Evolutionary conservation across 2,113 vertebrate genomes (phyloP).

Genomic region (Pelodiscus sinensis): DNA sequence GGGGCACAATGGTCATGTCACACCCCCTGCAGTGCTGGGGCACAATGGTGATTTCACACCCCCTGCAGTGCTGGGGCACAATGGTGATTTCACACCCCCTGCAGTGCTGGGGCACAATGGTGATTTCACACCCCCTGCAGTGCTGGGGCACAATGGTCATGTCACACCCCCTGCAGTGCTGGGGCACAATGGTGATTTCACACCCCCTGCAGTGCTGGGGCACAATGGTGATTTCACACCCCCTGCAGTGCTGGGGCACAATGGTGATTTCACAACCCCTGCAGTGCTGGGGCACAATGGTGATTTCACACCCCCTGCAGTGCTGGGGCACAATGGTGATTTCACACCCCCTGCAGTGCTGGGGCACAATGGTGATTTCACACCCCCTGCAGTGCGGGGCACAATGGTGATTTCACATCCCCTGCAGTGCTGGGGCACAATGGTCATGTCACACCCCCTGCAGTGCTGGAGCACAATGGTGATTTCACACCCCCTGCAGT

Average conservation of each 20-base stretch:
- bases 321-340: slow-evolving; percentile 7
- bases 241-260: background rate
- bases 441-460: background rate
- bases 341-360: too few relatives aligned
- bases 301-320: background rate
- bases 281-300: slow-evolving; percentile 62
- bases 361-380: too few relatives aligned
- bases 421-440: too few relatives aligned
- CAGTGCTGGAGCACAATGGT: slow-evolving; percentile 1
- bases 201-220: too few relatives aligned
- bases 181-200: background rate
- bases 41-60: background rate
- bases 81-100: too few relatives aligned
- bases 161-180: background rate
- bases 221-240: too few relatives aligned
- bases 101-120: background rate
- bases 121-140: too few relatives aligned
- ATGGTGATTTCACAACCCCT: too few relatives aligned
- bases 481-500: too few relatives aligned
- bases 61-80: too few relatives aligned
- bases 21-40: background rate
- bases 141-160: slow-evolving; percentile 56
- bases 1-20: slow-evolving; percentile 44
- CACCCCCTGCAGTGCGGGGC: too few relatives aligned
- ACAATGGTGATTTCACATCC: background rate